Base-by-base conservation (phyloP, 2,113 vertebrate genomes). In the Trematocara zebra region DNA sequence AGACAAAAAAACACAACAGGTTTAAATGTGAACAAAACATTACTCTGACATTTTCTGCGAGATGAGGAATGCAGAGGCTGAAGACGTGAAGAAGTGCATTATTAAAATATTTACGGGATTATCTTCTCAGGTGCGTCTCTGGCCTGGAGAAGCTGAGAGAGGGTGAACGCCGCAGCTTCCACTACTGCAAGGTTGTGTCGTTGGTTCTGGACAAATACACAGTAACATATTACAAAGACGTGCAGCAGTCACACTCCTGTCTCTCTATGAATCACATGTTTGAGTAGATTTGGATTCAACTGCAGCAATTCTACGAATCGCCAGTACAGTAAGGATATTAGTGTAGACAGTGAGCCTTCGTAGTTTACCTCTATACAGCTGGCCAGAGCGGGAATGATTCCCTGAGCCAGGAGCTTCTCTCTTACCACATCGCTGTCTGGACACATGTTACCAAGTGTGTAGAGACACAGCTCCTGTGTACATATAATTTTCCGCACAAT, bases 81-180 rank as follows among this genome's bases (percentile, higher is more conserved):
- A 26, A 56, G 37, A 11, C 1, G 49, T 31, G 23, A 78, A 49
- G 14, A n/a, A 2, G n/a, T 7, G 31, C 33, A 3, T 26, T 14
- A 33, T 26, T 5, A 10, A 15, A 9, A 15, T 40, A 76, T 97
- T 97, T 95, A 99, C 98, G 96, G 97, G 56, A 97, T 94, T 81
- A 98, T 97, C 91, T 96, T 97, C 7, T 94, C 81, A 37, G 96
- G 89, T 4, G 97, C 96, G 89, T 98, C 96, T 88, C 96, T 97
- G 74, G 96, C 95, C 87, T 99, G 98, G n/a, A 99, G 96, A 51
- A 99, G 96, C 93, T 99, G 99, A 1, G 98, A 98, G 85, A 99
- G 96, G 31, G 97, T 94, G 2, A 98, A 99, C 11, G 97, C 98
- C 8, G 95, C 95, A 6, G 98, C 98, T 96, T 99, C 99, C 91